phyloP scores from a whole-genome alignment of 2,113 vertebrate genomes.

The Gila orcuttii region DNA sequence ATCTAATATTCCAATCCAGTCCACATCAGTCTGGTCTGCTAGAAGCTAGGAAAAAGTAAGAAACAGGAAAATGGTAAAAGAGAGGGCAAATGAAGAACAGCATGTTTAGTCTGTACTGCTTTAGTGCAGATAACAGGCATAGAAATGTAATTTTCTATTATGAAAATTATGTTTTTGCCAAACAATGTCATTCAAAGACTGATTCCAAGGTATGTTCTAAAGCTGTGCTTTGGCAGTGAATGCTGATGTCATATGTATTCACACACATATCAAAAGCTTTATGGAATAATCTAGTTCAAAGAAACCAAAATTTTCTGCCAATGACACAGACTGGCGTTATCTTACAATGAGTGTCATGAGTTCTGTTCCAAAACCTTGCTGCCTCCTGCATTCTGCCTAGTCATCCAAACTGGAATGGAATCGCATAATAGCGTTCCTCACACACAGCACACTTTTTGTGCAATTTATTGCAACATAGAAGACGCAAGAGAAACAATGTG shows the following conservation, averaged over 20 bases:
- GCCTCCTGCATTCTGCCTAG: not conserved
- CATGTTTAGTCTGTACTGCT: not conserved
- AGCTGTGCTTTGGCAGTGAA: slow-evolving; percentile 19
- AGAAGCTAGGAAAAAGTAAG: not conserved
- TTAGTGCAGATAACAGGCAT: slow-evolving; percentile 16
- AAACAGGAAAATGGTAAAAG: not conserved
- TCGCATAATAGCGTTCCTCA: not conserved
- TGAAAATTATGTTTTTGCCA: not conserved
- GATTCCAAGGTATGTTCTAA: not conserved
- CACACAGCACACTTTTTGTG: not conserved
- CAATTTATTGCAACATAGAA: not conserved
- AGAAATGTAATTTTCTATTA: not conserved
- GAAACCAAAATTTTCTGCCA: slow-evolving; percentile 8
- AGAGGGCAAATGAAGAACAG: not conserved
- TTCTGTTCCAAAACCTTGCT: slow-evolving; percentile 1
- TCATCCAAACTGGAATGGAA: not conserved
- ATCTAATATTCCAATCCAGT: not conserved
- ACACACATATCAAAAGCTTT: slow-evolving; percentile 13
- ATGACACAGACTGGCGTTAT: slow-evolving; percentile 22
- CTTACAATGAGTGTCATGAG: slow-evolving; percentile 1
- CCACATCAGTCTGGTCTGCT: not conserved
- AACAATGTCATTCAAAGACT: slow-evolving; percentile 3
- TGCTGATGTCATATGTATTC: slow-evolving; percentile 28
- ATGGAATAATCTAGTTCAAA: slow-evolving; percentile 26
- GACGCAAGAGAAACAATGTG: too few relatives aligned